Base-by-base conservation (phyloP, 2,113 vertebrate genomes). In the Anarrhichthys ocellatus region DNA sequence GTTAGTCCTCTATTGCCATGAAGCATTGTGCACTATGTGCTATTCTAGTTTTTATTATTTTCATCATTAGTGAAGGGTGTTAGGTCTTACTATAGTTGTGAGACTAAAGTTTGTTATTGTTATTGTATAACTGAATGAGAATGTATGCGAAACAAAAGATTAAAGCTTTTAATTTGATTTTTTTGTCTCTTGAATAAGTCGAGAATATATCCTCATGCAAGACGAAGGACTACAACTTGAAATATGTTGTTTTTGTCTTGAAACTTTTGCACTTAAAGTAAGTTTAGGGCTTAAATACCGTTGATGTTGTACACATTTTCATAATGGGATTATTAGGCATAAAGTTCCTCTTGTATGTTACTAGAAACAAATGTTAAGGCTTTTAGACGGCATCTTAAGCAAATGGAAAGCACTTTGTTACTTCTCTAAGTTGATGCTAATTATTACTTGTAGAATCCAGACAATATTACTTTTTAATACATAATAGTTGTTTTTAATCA, bases 261-360 rank as follows among this genome's bases (percentile, higher is more conserved):
- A 63, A 38, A 38, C 32, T n/a, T 22, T 20, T 20, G 18, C 34
- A 22, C 61, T 63, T 63, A 36, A 63, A 63, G 36, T 64, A 36
- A 11, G 9, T 22, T 64, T 2, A 11, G 6, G 38, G 11, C 36
- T 42, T 65, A 29, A 44, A 73, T 42, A 27, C 14, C 2, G 4
- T 32, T 44, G 38, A 9, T 8, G 40, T 34, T 22, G 42, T 58
- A 34, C 20, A 34, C 24, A 32, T 44, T 7, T 73, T 56, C 18
- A 44, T 29, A 24, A 82, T 5, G 9, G 34, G 24, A 71, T 80
- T 72, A 52, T 70, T 27, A 38, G 38, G 54, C 48, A n/a, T 14
- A 5, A 32, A 38, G 29, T 22, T 6, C 24, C 58, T 22, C 18
- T 73, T 48, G 13, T 22, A n/a, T 38, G 10, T 62, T 80, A 10